phyloP scores from a whole-genome alignment of 2,113 vertebrate species.

The Tretioscincus oriximinensis region DNA sequence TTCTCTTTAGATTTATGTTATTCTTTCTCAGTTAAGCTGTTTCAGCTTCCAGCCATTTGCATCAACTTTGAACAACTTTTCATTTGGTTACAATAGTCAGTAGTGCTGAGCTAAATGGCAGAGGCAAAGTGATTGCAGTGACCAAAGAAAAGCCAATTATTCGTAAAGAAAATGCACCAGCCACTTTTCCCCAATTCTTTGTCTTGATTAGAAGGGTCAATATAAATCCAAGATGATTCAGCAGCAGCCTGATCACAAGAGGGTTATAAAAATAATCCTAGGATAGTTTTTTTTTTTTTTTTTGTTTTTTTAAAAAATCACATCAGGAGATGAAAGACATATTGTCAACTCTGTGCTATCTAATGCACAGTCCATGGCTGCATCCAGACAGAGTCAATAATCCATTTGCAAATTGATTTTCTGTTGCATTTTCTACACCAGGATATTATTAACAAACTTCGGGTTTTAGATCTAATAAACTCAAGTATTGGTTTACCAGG shows the following conservation, averaged over 20 bases:
- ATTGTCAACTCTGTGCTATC: background rate
- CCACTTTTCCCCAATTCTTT: background rate
- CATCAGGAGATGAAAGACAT: background rate
- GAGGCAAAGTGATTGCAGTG: background rate
- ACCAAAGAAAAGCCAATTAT: conserved; percentile 1
- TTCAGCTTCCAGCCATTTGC: conserved; percentile 26
- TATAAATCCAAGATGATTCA: background rate
- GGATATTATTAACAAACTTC: too few relatives aligned
- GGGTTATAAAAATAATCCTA: background rate
- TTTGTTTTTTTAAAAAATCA: background rate
- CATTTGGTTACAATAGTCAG: background rate
- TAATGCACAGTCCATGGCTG: background rate
- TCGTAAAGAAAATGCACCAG: background rate
- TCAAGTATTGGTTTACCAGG: too few relatives aligned
- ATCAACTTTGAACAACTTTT: conserved; percentile 28
- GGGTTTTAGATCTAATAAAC: too few relatives aligned
- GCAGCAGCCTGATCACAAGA: background rate
- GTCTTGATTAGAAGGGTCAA: background rate
- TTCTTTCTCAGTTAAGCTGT: conserved; percentile 27
- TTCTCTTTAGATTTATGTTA: conserved; percentile 26
- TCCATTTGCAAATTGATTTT: too few relatives aligned
- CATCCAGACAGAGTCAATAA: too few relatives aligned
- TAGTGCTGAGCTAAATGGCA: background rate
- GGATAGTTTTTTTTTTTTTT: background rate
- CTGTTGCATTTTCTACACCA: too few relatives aligned